Percentiles rank a stretch among this genome's conserved stretches.
Evolutionary conservation across 2,797 vertebrate genomes (phyloP).

Genomic region (Diceros bicornis): DNA sequence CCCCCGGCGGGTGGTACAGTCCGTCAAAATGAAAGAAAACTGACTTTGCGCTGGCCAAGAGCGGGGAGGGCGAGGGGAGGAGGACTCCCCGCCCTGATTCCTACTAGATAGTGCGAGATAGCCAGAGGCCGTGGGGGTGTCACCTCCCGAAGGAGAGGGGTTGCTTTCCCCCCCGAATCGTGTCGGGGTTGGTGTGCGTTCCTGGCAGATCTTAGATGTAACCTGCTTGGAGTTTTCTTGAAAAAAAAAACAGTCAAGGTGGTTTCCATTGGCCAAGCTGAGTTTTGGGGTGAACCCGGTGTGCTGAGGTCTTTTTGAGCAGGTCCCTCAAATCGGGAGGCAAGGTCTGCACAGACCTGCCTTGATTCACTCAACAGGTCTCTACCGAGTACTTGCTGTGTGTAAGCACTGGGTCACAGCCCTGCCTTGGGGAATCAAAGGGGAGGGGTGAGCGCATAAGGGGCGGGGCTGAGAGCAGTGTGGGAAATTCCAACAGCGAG

Average conservation of each 20-base stretch:
- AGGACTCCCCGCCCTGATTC: slow-evolving; percentile 76
- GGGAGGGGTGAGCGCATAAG: background rate
- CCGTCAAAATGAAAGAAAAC: slow-evolving; percentile 91
- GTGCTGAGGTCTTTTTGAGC: background rate
- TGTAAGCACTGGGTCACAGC: background rate
- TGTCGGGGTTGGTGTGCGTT: background rate
- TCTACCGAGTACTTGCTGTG: background rate
- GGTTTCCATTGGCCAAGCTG: background rate
- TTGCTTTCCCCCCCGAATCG: slow-evolving; percentile 51
- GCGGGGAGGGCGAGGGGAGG: background rate
- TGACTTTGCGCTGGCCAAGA: slow-evolving; percentile 87
- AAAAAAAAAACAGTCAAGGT: background rate
- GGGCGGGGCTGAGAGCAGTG: too few relatives aligned
- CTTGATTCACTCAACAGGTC: background rate
- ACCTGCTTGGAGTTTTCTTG: slow-evolving; percentile 44
- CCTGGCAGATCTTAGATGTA: slow-evolving; percentile 4
- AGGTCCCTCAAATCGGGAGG: background rate
- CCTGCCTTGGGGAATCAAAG: background rate
- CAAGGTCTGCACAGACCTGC: background rate
- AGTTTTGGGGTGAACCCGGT: background rate
- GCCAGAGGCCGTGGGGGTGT: background rate
- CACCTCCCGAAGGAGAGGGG: background rate
- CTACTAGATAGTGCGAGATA: slow-evolving; percentile 86
- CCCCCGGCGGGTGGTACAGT: slow-evolving; percentile 89
- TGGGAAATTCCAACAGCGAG: background rate